phyloP scores from a whole-genome alignment of 2,888 invertebrate species.

The Blastobasis lacticolella region DNA sequence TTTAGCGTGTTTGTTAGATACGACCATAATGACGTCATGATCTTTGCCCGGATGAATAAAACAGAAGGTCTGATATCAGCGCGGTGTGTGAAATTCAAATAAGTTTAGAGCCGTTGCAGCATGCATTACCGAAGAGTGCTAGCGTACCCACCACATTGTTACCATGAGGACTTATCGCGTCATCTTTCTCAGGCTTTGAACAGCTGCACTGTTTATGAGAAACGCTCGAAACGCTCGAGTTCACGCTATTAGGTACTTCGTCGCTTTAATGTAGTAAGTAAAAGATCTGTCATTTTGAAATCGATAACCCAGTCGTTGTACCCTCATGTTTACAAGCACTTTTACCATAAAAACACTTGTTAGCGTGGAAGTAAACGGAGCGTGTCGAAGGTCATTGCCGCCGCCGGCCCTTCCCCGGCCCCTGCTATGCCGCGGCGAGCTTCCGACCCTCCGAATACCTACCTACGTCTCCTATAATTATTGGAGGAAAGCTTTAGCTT shows the following conservation, averaged over 20 bases:
- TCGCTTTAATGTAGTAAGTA: too few relatives aligned
- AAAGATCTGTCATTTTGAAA: too few relatives aligned
- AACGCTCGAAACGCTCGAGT: too few relatives aligned
- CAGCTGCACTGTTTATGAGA: constrained; percentile 1
- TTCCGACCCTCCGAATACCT: constrained; percentile 15
- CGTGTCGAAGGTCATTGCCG: constrained; percentile 27
- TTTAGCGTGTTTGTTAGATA: too few relatives aligned
- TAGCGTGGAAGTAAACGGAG: constrained; percentile 18
- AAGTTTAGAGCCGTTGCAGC: constrained; percentile 22
- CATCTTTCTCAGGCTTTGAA: constrained; percentile 9
- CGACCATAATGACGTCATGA: constrained; percentile 31
- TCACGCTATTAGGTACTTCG: too few relatives aligned
- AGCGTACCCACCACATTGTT: constrained; percentile 4
- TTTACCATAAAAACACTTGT: constrained; percentile 3
- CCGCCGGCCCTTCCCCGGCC: constrained; percentile 10
- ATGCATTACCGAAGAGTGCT: constrained; percentile 19
- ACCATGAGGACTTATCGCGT: constrained; percentile 8
- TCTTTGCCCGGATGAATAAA: constrained; percentile 42
- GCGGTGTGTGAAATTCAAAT: constrained; percentile 42
- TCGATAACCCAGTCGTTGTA: not conserved
- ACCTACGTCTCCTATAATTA: constrained; percentile 6
- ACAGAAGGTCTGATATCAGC: constrained; percentile 33
- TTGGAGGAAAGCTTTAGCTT: not conserved
- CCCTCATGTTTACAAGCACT: not conserved
- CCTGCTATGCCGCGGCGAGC: constrained; percentile 7